These are phyloP conservation scores for Phasianus colchicus DNA, from an alignment of 2,113 vertebrate genomes.

Conservation along the genomic window DNA sequence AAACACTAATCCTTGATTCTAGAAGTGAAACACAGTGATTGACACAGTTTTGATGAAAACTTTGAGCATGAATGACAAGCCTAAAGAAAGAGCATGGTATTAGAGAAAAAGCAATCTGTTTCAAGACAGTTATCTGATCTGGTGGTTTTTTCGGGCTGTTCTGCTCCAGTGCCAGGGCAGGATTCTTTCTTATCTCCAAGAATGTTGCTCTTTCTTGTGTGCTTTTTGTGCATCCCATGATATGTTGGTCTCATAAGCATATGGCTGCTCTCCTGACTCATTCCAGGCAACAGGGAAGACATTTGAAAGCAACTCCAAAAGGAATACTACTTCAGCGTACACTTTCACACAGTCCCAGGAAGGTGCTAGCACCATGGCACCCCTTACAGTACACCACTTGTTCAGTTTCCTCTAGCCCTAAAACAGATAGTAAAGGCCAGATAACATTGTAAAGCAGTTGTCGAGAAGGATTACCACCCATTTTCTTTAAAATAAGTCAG, in stretches of 20 bases:
- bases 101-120: slow-evolving; percentile 70
- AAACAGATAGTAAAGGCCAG: not conserved
- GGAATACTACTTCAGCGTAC: not conserved
- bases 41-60: slow-evolving; percentile 55
- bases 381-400: not conserved
- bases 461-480: not conserved
- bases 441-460: not conserved
- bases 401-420: not conserved
- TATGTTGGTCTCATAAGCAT: not conserved
- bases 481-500: not conserved
- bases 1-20: slow-evolving; percentile 14
- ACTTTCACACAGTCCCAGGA: not conserved
- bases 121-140: slow-evolving; percentile 69
- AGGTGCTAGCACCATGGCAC: accelerated
- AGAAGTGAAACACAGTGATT: slow-evolving; percentile 42
- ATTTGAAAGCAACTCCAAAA: not conserved
- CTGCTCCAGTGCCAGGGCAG: slow-evolving; percentile 55
- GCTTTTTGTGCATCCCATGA: not conserved
- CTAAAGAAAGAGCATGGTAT: slow-evolving; percentile 65
- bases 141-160: slow-evolving; percentile 41
- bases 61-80: slow-evolving; percentile 67
- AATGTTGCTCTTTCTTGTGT: slow-evolving; percentile 56
- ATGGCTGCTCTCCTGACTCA: not conserved
- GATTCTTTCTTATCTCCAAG: slow-evolving; percentile 17
- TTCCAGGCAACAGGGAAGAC: not conserved